These are phyloP conservation scores for Diplosoma virens DNA, from an alignment of 23 tunicate species.

Conservation along the genomic window DNA sequence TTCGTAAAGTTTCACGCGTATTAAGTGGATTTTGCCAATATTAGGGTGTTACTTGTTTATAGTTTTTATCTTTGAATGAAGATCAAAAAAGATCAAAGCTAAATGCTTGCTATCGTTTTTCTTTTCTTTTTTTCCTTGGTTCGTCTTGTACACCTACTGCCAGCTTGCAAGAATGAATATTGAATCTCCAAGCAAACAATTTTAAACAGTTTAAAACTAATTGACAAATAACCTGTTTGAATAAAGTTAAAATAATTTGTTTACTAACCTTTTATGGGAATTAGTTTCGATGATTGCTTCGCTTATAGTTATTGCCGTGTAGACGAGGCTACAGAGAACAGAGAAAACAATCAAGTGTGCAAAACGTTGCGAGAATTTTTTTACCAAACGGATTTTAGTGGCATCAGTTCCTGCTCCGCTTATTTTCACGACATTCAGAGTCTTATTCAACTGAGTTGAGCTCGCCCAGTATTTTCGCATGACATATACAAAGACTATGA, in stretches of 20 bases:
- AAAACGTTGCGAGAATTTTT: conserved; percentile 32
- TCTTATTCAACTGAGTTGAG: conserved; percentile 20
- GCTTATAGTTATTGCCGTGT: conserved; percentile 32
- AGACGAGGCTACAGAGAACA: conserved; percentile 48
- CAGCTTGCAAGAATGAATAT: too few species aligned
- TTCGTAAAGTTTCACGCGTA: too few species aligned
- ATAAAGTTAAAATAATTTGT: not conserved
- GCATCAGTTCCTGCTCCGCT: conserved; percentile 2
- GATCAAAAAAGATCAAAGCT: too few species aligned
- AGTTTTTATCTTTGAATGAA: too few species aligned
- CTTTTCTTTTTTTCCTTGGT: too few species aligned
- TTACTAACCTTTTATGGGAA: conserved; percentile 25
- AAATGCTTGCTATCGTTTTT: too few species aligned
- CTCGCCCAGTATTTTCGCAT: conserved; percentile 30
- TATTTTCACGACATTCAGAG: not conserved
- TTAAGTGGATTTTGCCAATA: too few species aligned
- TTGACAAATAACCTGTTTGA: too few species aligned
- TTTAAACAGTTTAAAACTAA: too few species aligned
- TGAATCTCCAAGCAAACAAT: too few species aligned
- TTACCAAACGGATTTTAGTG: conserved; percentile 32
- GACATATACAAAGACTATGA: conserved; percentile 36
- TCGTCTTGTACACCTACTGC: too few species aligned
- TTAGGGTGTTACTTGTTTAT: too few species aligned
- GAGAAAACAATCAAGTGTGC: conserved; percentile 57
- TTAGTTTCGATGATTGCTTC: conserved; percentile 38